Evolutionary conservation across 1,140 invertebrate species (phyloP), one percentile per base, ranked within the genome.

Genomic region (Drosophila tropicalis): DNA sequence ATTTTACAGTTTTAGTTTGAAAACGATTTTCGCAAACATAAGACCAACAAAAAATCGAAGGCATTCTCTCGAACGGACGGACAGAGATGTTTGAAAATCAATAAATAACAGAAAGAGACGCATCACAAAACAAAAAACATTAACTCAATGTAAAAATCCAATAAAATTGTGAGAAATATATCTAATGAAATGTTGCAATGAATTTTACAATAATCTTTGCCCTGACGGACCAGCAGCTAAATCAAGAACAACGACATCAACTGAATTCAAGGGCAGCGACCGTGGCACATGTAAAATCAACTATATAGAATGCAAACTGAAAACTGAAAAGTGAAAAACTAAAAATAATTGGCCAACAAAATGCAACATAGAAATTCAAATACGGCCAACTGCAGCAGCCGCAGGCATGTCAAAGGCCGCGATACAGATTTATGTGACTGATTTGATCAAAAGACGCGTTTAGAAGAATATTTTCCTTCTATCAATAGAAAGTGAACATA

Each of bases 261-360:
- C 17, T 12, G 10, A 19, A 10, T 69, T 83, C 79, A 83, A 83
- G 79, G 76, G 76, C 83, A 83, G 69, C 79, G 44, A 58, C 72
- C 40, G 39, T 47, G 40, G 5, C 40, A 75, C 81, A 67, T 86
- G 62, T 85, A 85, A 87, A 69, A 44, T 57, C 55, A 65, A 67
- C 39, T 64, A 80, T 36, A 71, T 19, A 65, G 32, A 60, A 19
- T 34, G 62, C 55, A 36, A 34, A 36, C 2, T 57, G 15, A 56
- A 72, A 71, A 62, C 62, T 78, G 78, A 74, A 75, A 72, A 79
- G 80, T 84, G 89, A 89, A 89, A 84, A 72, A 79, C 84, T 84
- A 87, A 89, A 89, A 84, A 89, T 84, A 87, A 89, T 80, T 89
- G 72, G 77, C 84, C 39, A 83, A 89, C 84, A 89, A 89, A 76